A percentile compares a stretch with the other conserved stretches of the same genome.
These are phyloP conservation scores for Pantherophis guttatus DNA, from an alignment of 2,113 vertebrate species.

Conservation along the genomic window DNA sequence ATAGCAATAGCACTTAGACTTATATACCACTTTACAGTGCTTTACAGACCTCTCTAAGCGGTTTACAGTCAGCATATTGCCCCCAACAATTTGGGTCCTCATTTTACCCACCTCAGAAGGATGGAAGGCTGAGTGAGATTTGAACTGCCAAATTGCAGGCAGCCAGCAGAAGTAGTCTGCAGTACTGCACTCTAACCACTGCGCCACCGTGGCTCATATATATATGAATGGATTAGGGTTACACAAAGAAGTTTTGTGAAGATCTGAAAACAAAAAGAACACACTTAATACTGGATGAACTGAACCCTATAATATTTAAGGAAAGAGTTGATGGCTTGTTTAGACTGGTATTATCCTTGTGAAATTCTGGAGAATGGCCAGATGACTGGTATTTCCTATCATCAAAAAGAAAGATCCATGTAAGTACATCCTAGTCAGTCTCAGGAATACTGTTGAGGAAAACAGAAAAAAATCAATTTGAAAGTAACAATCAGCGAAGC, in stretches of 20 bases:
- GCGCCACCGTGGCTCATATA: not conserved
- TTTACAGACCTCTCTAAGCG: no score
- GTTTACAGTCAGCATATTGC: no score
- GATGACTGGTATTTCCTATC: not conserved
- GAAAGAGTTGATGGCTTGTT: not conserved
- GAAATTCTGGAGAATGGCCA: not conserved
- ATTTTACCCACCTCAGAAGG: no score
- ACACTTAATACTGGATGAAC: not conserved
- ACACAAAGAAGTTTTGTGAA: not conserved
- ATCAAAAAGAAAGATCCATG: not conserved
- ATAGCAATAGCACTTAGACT: not conserved
- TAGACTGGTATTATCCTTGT: not conserved
- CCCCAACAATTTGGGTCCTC: no score
- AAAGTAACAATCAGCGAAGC: not conserved
- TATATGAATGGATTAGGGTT: not conserved
- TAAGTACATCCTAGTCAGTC: not conserved
- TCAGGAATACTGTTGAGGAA: not conserved
- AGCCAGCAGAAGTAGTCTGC: no score
- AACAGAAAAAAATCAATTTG: not conserved
- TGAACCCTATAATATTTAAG: not conserved
- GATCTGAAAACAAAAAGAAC: not conserved
- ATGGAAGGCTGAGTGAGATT: no score
- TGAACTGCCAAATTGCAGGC: no score
- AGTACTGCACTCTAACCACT: no score
- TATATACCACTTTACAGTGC: no score